phyloP scores from a whole-genome alignment of 2,797 vertebrate genomes.

The Melopsittacus undulatus region DNA sequence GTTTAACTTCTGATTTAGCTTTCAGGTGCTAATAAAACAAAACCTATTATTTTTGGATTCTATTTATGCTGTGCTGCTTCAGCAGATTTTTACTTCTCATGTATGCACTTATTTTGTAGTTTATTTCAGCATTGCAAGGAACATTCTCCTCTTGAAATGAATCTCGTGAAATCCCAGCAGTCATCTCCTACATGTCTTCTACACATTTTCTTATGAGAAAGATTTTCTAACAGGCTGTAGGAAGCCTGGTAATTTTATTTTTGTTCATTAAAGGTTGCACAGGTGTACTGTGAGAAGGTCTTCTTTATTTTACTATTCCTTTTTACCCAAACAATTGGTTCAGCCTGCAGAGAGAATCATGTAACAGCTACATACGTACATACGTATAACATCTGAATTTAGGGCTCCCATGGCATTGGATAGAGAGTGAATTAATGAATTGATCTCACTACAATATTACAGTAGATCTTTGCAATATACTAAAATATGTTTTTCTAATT shows the following conservation, averaged over 20 bases:
- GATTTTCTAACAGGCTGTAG: not conserved
- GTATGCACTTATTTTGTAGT: not conserved
- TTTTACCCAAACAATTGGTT: not conserved
- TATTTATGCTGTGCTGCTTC: not conserved
- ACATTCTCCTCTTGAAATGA: not conserved
- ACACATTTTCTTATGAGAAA: not conserved
- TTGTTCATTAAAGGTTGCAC: not conserved
- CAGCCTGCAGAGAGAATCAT: not conserved
- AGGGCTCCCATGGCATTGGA: not conserved
- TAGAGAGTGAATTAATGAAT: not conserved
- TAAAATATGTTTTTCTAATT: conserved; percentile 1
- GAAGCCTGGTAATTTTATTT: not conserved
- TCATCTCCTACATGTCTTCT: not conserved
- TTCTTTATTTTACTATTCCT: not conserved
- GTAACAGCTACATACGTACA: not conserved
- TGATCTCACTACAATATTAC: not conserved
- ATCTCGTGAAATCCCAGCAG: not conserved
- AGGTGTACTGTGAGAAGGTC: not conserved
- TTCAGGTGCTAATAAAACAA: not conserved
- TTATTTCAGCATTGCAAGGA: not conserved
- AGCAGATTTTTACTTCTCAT: not conserved
- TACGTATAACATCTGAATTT: not conserved
- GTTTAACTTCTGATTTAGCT: not conserved
- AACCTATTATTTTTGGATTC: not conserved
- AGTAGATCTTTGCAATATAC: not conserved